Percentiles rank a stretch among this genome's conserved stretches.
Evolutionary conservation across 2,888 invertebrate genomes (phyloP).

Genomic region (Craniophora ligustri): DNA sequence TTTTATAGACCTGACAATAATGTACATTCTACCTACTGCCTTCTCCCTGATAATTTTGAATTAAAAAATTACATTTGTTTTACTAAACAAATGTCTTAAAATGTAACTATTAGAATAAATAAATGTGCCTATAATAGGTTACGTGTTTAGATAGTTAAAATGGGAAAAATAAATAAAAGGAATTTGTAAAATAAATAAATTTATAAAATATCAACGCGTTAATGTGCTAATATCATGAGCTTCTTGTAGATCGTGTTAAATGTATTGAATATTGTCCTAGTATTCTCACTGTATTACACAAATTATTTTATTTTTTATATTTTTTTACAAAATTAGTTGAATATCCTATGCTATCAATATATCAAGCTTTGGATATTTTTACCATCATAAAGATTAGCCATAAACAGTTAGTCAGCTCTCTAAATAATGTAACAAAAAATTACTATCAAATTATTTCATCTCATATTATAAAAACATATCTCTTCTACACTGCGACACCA

Average conservation of each 20-base stretch:
- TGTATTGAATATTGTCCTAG: constrained; percentile 40
- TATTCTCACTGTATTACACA: background rate
- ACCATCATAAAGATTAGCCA: too few species aligned
- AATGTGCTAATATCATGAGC: constrained; percentile 70
- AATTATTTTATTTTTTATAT: too few species aligned
- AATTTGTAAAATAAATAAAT: constrained; percentile 69
- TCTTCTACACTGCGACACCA: too few species aligned
- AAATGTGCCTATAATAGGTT: constrained; percentile 84
- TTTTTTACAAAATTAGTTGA: too few species aligned
- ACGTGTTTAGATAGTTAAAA: constrained; percentile 77
- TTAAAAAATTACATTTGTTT: constrained; percentile 27
- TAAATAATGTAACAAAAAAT: too few species aligned
- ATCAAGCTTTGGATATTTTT: too few species aligned
- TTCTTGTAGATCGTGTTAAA: constrained; percentile 70
- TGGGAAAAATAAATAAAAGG: constrained; percentile 59
- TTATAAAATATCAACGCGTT: constrained; percentile 67
- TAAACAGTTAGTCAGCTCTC: too few species aligned
- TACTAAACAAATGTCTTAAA: constrained; percentile 30
- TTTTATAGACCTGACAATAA: constrained; percentile 54
- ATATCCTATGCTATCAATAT: too few species aligned
- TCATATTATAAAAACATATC: too few species aligned
- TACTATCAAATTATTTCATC: too few species aligned
- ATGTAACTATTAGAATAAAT: constrained; percentile 61
- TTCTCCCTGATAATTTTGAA: constrained; percentile 31
- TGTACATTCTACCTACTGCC: constrained; percentile 47